These are phyloP conservation scores for Trissoscelio sp. DNA, from an alignment of 2,888 invertebrate species.

Conservation along the genomic window DNA sequence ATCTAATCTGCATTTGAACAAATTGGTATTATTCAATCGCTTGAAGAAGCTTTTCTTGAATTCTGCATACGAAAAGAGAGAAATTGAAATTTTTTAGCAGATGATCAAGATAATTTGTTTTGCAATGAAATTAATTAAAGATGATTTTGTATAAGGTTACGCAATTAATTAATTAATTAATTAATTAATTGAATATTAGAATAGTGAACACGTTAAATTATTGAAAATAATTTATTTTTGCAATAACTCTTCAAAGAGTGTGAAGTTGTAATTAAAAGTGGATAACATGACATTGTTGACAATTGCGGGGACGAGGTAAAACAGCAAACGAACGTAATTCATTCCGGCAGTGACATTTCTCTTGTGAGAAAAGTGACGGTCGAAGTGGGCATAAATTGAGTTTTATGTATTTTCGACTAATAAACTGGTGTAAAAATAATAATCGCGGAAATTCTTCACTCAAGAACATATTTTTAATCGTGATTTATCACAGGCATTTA, in stretches of 20 bases:
- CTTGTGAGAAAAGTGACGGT: conserved; percentile 35
- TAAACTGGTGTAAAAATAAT: conserved; percentile 22
- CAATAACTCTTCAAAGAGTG: conserved; percentile 6
- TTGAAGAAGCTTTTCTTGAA: neutral
- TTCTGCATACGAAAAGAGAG: neutral
- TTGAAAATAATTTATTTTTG: neutral
- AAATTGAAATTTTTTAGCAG: neutral
- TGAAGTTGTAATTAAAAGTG: conserved; percentile 19
- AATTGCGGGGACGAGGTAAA: conserved; percentile 34
- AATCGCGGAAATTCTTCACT: conserved; percentile 1
- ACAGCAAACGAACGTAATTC: conserved; percentile 24
- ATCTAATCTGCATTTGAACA: conserved; percentile 9
- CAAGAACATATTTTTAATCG: conserved; percentile 1
- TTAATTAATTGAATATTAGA: too few relatives aligned
- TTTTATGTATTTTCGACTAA: conserved; percentile 28
- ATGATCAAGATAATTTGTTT: neutral
- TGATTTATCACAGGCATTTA: conserved; percentile 14
- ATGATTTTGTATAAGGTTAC: too few relatives aligned
- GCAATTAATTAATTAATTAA: neutral
- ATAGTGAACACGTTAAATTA: neutral
- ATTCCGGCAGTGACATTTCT: conserved; percentile 34
- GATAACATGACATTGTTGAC: conserved; percentile 24
- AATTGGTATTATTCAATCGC: conserved; percentile 8
- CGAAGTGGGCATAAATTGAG: conserved; percentile 29
- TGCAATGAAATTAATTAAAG: neutral